phyloP scores from a whole-genome alignment of 1,140 invertebrate genomes.

The Metopolophium dirhodum region DNA sequence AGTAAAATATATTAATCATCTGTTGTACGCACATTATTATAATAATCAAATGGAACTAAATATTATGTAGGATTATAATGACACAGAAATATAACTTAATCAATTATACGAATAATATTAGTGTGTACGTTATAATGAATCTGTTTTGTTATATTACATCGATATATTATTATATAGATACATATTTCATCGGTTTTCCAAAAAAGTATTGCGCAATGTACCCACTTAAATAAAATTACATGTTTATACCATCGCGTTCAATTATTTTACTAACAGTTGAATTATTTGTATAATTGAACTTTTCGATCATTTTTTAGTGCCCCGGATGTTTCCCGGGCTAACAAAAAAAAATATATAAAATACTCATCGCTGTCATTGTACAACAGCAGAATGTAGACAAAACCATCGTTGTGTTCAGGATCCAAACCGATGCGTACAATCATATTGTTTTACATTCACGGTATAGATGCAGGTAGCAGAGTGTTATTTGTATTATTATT shows the following conservation, averaged over 20 bases:
- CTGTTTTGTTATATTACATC: neutral
- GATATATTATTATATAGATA: no score
- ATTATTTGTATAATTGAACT: neutral
- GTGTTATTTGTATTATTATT: neutral
- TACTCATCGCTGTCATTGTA: neutral
- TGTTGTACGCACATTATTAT: no score
- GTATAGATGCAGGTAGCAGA: neutral
- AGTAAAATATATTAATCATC: neutral
- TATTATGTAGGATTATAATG: neutral
- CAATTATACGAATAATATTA: neutral
- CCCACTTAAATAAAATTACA: neutral
- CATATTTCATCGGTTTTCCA: neutral
- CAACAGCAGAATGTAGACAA: neutral
- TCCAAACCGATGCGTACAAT: neutral
- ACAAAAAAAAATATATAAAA: neutral
- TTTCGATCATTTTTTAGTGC: neutral
- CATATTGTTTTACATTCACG: neutral
- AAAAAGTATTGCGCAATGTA: neutral
- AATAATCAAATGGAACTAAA: no score
- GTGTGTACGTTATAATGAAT: neutral
- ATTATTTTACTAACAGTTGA: neutral
- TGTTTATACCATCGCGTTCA: neutral
- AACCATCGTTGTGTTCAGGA: neutral
- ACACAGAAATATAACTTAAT: neutral
- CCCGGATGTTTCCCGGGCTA: neutral